Conservation (phyloP, 2,797 vertebrate genomes). For the Heterohyrax brucei region DNA sequence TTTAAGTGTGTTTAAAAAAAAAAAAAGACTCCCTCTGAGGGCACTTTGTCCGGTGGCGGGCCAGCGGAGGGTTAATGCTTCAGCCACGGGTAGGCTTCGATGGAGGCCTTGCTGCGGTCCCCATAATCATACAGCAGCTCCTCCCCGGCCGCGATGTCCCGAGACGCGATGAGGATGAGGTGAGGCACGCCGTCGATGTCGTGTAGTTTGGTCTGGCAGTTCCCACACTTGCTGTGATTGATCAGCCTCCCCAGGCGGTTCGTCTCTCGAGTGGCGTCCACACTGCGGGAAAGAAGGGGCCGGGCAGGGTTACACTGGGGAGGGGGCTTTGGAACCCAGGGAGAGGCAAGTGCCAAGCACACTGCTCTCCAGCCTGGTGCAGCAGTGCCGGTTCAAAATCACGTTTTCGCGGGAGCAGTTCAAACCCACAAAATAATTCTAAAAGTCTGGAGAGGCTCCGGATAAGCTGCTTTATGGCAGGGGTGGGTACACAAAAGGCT, state of each 20-base stretch:
- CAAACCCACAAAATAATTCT: background rate
- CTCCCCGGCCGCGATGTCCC: constrained; percentile 94
- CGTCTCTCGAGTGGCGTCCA: constrained; percentile 96
- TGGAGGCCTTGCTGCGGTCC: constrained; percentile 95
- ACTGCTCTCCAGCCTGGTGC: background rate
- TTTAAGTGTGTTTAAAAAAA: constrained; percentile 81
- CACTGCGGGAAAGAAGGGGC: constrained; percentile 88
- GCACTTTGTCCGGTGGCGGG: constrained; percentile 80
- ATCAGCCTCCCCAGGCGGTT: constrained; percentile 95
- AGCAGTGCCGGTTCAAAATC: background rate
- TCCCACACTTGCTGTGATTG: constrained; percentile 98
- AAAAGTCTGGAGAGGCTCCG: background rate
- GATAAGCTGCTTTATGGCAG: background rate
- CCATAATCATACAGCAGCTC: constrained; percentile 98
- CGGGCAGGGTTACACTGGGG: background rate
- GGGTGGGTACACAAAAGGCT: background rate
- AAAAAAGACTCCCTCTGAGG: constrained; percentile 82
- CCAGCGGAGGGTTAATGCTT: constrained; percentile 90
- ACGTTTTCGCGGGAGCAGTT: background rate
- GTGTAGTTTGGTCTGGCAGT: constrained; percentile 97
- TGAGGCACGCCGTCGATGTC: constrained; percentile 94
- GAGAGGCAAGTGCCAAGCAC: rapidly evolving
- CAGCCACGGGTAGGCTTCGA: constrained; percentile 97
- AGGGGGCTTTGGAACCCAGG: background rate
- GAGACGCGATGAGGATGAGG: constrained; percentile 96